phyloP scores from a whole-genome alignment of 2,888 invertebrate genomes.

The Chouioia cunea region DNA sequence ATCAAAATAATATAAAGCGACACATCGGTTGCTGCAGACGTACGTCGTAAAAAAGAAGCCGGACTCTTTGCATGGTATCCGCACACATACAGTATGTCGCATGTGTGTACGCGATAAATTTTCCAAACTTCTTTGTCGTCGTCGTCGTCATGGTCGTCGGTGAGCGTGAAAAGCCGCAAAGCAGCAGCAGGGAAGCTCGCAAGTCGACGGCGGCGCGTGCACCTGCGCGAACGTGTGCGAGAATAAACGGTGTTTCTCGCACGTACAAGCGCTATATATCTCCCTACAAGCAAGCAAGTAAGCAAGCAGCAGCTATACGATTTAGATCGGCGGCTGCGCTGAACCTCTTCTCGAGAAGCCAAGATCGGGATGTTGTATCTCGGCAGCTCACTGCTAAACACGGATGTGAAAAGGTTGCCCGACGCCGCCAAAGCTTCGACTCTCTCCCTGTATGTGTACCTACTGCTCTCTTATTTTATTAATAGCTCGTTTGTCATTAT shows the following conservation, averaged over 20 bases:
- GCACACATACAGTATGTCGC: too few relatives aligned
- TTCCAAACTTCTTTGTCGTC: too few relatives aligned
- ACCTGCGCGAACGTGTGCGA: conserved; percentile 28
- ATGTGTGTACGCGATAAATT: too few relatives aligned
- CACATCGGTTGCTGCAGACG: too few relatives aligned
- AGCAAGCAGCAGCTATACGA: neutral
- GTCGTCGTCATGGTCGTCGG: too few relatives aligned
- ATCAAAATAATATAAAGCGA: too few relatives aligned
- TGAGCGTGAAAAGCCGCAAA: too few relatives aligned
- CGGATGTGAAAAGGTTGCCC: conserved; percentile 37
- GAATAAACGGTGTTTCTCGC: conserved; percentile 35
- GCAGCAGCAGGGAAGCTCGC: too few relatives aligned
- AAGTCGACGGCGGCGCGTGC: conserved; percentile 18
- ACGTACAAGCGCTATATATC: conserved; percentile 27
- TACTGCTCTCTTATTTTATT: conserved; percentile 36
- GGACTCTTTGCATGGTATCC: too few relatives aligned
- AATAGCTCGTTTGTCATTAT: conserved; percentile 44
- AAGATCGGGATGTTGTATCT: conserved; percentile 19
- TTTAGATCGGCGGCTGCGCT: conserved; percentile 28
- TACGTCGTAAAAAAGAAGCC: too few relatives aligned
- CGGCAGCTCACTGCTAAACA: conserved; percentile 27
- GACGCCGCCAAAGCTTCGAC: neutral
- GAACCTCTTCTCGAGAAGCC: neutral
- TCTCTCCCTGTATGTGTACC: neutral
- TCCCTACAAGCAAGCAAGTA: conserved; percentile 3